Evolutionary conservation across 2,797 vertebrate species (phyloP), one percentile per base, ranked within the genome.

Genomic region (Brachymystax lenok): DNA sequence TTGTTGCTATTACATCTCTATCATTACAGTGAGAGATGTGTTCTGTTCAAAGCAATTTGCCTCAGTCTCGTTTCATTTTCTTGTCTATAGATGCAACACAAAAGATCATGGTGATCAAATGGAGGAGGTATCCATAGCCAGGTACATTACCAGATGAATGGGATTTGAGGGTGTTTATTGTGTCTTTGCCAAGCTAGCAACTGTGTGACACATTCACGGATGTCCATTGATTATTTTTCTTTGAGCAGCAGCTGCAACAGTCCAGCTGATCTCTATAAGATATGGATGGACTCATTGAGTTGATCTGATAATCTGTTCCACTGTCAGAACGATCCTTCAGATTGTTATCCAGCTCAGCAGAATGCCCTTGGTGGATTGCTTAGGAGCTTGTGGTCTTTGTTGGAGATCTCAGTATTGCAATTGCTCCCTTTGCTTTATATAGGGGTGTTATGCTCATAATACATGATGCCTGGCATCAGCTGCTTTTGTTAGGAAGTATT

Each of bases 261-360:
- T 79, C 71, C 74, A 63, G 75, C 76, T 76, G 82, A 81, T 84
- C 77, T 74, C 21, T 33, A 64, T 76, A 52, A 85, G 70, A 79
- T 73, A 73, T 24, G 30, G 85, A 84, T 52, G 5, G 21, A 12
- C 21, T 63, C 59, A 10, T 63, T 63, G 21, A 74, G 33, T 73
- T 75, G 77, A 80, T 87, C 75, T 69, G 74, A 33, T 78, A 52
- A 74, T 83, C 56, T 10, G 71, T 79, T 70, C 70, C 13, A 46
- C 76, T 79, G 78, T 77, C 72, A 56, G 30, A 0, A 40, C 72
- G 4, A 56, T 78, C 16, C 73, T 3, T 76, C 67, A 35, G 81
- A 77, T 77, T 77, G 74, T 73, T 70, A 73, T 71, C 72, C 77
- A 84, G 75, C 78, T 70, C 24, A n/a, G 72, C 10, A n/a, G 33